Conservation (phyloP, 2,113 vertebrate genomes). For the Platysternon megacephalum region DNA sequence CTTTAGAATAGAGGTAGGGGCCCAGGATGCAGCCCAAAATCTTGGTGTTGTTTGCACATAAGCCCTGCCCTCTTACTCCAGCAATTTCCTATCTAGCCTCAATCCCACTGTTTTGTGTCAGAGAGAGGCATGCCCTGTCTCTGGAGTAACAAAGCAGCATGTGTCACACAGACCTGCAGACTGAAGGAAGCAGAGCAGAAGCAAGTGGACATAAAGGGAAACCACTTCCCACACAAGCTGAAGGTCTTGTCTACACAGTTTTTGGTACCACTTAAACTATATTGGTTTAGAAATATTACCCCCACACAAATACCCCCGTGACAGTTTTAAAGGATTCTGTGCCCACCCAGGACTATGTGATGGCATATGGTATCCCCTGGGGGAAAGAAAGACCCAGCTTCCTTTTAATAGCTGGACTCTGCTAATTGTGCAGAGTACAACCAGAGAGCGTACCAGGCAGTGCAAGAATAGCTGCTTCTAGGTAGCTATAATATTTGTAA, state of each 20-base stretch:
- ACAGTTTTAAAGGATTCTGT: neutral
- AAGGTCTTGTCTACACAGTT: neutral
- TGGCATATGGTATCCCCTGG: neutral
- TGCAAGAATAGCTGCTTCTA: neutral
- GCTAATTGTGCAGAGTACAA: neutral
- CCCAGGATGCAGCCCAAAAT: neutral
- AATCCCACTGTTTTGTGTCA: neutral
- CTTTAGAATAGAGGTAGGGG: neutral
- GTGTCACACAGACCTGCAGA: neutral
- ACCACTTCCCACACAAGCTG: fast-evolving
- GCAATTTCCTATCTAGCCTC: neutral
- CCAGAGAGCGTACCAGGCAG: neutral
- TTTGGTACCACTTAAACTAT: fast-evolving
- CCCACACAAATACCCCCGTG: neutral
- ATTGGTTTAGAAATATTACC: neutral
- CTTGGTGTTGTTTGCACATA: neutral
- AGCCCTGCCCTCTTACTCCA: neutral
- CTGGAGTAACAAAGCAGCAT: neutral
- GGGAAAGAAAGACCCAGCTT: neutral
- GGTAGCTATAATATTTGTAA: neutral
- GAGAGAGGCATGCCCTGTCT: neutral
- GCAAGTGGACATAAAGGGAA: neutral
- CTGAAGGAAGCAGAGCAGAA: neutral
- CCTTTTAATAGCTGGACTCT: neutral
- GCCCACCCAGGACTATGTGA: neutral